Evolutionary conservation across 2,888 invertebrate species (phyloP), one percentile per base, ranked within the genome.

Genomic region (Andrena bicolor): DNA sequence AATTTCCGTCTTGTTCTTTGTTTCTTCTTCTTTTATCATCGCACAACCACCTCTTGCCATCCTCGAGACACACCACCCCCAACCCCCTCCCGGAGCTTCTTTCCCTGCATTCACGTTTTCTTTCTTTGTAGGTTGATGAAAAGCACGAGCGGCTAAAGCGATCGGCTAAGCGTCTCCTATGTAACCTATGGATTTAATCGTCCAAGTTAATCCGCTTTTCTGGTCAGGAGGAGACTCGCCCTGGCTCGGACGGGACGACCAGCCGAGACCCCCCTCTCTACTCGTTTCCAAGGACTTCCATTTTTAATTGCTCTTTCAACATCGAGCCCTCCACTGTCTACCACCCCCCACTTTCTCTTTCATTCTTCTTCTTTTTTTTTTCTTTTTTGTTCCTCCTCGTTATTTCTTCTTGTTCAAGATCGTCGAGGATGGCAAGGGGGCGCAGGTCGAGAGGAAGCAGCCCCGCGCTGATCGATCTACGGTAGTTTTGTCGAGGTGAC

Each of bases 71-170:
- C 35, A 16, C 35, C 23, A 3, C 4, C 13, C 41, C 41, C 1
- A n/a, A n/a, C n/a, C 13, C 13, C 10, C 10, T 10, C 16, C 53
- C 69, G 56, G 5, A 56, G 48, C 60, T 32, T 53, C 56, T 48
- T 61, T 49, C 49, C 60, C n/a, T 48, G 61, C 66, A 80, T 80
- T 80, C 66, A 80, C 80, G 56, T 72, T 80, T 80, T 80, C 80
- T 80, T 80, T 80, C 80, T 80, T 80, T 80, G 73, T 80, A 80
- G 80, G 80, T 80, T 80, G 80, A 80, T 80, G 80, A 80, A 80
- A 80, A 73, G 72, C 80, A 68, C 80, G 66, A 79, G 73, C 73
- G 80, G 73, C 80, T 80, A 80, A 77, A 71, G 41, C 49, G 72
- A 79, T 72, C 80, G 72, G 66, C 66, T 72, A 72, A 63, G 51